A percentile compares a stretch with the other conserved stretches of the same genome.
Conservation (phyloP, 2,797 vertebrate species). For the Chrosomus eos region DNA sequence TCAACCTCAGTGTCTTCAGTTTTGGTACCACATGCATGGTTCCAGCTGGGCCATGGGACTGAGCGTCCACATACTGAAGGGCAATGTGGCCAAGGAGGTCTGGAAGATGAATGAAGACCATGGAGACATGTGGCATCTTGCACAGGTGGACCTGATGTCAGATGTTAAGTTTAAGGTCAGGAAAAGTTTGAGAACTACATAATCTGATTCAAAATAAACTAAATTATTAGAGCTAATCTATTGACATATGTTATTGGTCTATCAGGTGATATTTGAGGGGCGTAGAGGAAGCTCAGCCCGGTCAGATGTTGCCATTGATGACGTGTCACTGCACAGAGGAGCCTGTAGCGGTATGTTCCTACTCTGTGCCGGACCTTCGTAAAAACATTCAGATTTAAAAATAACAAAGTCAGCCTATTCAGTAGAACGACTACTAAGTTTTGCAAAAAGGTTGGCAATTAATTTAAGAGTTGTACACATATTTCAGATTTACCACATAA, state of each 20-base stretch:
- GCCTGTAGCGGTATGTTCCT: slow-evolving; percentile 72
- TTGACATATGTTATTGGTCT: not conserved
- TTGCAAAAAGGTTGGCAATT: too few relatives aligned
- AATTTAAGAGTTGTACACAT: too few relatives aligned
- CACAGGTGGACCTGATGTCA: slow-evolving; percentile 69
- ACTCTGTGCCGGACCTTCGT: rapidly evolving
- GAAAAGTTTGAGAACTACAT: not conserved
- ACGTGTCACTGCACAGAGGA: slow-evolving; percentile 72
- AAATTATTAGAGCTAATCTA: not conserved
- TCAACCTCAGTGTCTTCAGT: slow-evolving; percentile 77
- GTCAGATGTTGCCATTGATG: slow-evolving; percentile 82
- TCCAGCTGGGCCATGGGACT: slow-evolving; percentile 78
- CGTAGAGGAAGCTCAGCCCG: slow-evolving; percentile 45
- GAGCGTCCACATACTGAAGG: slow-evolving; percentile 70
- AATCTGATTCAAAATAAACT: not conserved
- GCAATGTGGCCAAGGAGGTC: slow-evolving; percentile 50
- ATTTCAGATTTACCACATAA: too few relatives aligned
- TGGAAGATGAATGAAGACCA: slow-evolving; percentile 73
- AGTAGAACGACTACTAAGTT: too few relatives aligned
- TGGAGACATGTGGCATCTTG: slow-evolving; percentile 74
- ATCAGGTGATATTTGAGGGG: slow-evolving; percentile 58
- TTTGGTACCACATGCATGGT: slow-evolving; percentile 82
- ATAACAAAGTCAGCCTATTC: not conserved
- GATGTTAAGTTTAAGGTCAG: slow-evolving; percentile 66
- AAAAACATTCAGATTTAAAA: not conserved